These are phyloP conservation scores for Drosophila gaucha DNA, from an alignment of 2,888 invertebrate species.

Conservation along the genomic window DNA sequence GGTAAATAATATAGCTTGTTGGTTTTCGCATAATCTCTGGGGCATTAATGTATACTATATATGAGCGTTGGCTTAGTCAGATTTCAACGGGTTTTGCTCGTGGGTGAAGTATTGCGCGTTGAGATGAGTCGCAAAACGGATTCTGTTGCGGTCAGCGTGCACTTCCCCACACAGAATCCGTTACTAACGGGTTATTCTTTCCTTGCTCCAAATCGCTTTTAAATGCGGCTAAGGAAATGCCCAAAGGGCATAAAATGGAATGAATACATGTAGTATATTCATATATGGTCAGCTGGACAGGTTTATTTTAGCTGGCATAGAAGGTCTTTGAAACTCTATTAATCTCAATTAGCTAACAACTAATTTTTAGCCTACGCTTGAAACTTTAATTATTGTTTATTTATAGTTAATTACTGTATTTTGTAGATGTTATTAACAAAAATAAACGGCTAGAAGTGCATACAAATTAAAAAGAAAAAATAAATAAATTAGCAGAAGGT, in stretches of 20 bases:
- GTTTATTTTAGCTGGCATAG: constrained; percentile 5
- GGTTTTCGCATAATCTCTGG: constrained; percentile 57
- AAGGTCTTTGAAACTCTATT: constrained; percentile 38
- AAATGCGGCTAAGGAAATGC: constrained; percentile 23
- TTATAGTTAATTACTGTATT: constrained; percentile 34
- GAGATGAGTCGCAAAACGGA: constrained; percentile 31
- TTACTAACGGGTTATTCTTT: constrained; percentile 32
- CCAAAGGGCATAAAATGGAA: constrained; percentile 6
- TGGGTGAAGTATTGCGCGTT: constrained; percentile 37
- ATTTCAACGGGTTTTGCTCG: constrained; percentile 55
- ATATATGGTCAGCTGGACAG: constrained; percentile 8
- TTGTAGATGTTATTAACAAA: constrained; percentile 11
- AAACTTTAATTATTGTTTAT: constrained; percentile 36
- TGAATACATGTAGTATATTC: background rate
- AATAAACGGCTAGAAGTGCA: background rate
- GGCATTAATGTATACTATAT: constrained; percentile 62
- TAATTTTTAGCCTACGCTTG: constrained; percentile 36
- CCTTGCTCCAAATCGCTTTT: constrained; percentile 19
- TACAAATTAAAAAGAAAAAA: background rate
- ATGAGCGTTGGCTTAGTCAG: constrained; percentile 47
- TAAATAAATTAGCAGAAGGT: background rate
- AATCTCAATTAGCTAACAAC: constrained; percentile 44
- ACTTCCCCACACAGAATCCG: background rate
- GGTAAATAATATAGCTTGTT: constrained; percentile 20
- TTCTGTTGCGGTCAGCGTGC: constrained; percentile 41